Evolutionary conservation across 2,888 invertebrate genomes (phyloP), one percentile per base, ranked within the genome.

Genomic region (Mayetiola destructor): DNA sequence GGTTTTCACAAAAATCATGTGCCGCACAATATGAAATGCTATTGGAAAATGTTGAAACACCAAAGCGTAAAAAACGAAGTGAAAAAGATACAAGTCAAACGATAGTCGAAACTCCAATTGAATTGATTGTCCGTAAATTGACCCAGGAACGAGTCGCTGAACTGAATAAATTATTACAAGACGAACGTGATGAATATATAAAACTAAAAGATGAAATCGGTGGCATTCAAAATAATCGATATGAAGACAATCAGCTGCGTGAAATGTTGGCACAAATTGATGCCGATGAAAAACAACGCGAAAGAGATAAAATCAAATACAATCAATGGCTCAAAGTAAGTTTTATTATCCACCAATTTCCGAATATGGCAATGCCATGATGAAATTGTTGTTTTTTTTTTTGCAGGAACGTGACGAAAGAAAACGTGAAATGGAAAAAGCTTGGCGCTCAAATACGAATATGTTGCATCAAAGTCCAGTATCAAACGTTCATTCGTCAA

Each of bases 1-100:
- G 88, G 91, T 93, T 91, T 67, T 90, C 90, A 0, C 90, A 89
- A 67, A 88, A 86, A 70, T 84, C 84, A 62, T 94, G 94, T 73
- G 92, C 92, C 0, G 81, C 88, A 0, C 94, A 94, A 66, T 95
- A 93, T 71, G 84, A 85, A 14, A 80, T 81, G 20, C 69, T 92
- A 8, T 69, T 92, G 18, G 89, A 88, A 65, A 83, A 85, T 69
- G 83, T 85, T 12, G 91, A 88, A 68, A 85, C 82, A 8, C 89
- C 90, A 0, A 92, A 87, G 73, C 77, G 89, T 1, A 91, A 89
- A 66, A 93, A 88, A 68, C 77, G 83, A 20, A 80, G 77, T 63
- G 80, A 79, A 0, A 79, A 80, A 57, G 78, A 73, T 35, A 64
- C 39, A 60, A 59, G 59, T 35, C 62, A 61, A 55, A 74, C 69